A percentile compares a stretch with the other conserved stretches of the same genome.
Evolutionary conservation across 2,797 vertebrate genomes (phyloP).

Genomic region (Manis pentadactyla): DNA sequence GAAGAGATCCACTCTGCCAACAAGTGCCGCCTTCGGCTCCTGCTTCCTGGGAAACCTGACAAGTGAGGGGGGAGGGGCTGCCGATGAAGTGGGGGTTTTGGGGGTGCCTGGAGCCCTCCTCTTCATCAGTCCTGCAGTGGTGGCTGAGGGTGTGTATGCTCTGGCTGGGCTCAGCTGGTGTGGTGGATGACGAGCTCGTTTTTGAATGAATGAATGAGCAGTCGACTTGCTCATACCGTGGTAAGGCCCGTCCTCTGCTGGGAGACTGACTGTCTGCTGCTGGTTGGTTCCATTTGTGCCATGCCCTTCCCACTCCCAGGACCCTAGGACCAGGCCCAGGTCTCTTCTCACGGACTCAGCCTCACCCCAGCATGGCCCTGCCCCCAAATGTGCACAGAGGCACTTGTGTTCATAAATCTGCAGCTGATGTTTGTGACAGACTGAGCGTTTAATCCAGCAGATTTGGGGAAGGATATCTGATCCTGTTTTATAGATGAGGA

Average conservation of each 20-base stretch:
- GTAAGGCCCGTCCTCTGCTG: neutral
- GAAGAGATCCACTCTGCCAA: slow-evolving; percentile 97
- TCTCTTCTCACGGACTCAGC: neutral
- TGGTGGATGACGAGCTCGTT: no score
- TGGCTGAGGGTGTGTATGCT: rapidly evolving
- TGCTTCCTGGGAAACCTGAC: slow-evolving; percentile 95
- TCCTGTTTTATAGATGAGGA: neutral
- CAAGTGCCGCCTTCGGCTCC: slow-evolving; percentile 96
- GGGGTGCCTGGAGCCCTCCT: rapidly evolving
- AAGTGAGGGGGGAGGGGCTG: slow-evolving; percentile 89
- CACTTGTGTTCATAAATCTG: rapidly evolving
- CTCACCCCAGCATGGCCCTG: no score
- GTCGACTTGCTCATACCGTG: neutral
- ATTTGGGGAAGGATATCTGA: rapidly evolving
- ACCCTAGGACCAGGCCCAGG: neutral
- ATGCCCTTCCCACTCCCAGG: neutral
- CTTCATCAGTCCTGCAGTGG: neutral
- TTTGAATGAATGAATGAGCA: neutral
- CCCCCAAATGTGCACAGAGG: neutral
- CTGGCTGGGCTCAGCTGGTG: no score
- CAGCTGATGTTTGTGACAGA: neutral
- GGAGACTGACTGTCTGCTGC: neutral
- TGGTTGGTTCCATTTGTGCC: rapidly evolving
- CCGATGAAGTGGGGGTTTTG: rapidly evolving
- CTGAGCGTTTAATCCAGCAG: neutral